These are phyloP conservation scores for Leptinotarsa peninsularis DNA, from an alignment of 2,888 invertebrate genomes.

Conservation along the genomic window DNA sequence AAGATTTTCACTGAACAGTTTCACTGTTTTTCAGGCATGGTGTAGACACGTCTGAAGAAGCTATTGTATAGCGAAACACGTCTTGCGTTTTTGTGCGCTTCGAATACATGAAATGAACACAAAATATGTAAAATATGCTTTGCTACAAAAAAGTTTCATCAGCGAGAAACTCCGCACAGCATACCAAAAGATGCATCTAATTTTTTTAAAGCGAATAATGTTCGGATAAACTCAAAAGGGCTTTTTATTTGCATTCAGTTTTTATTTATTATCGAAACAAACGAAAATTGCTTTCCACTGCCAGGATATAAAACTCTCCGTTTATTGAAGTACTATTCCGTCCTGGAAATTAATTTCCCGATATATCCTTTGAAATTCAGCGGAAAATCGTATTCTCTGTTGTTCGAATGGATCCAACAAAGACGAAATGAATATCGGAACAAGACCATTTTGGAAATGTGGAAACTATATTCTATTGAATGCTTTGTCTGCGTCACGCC, in stretches of 20 bases:
- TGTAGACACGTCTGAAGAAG: no score
- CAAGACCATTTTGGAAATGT: slow-evolving; percentile 3
- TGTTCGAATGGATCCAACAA: slow-evolving; percentile 9
- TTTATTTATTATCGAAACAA: slow-evolving; percentile 4
- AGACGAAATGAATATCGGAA: slow-evolving; percentile 8
- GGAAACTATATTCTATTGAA: not conserved
- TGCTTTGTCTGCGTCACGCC: not conserved
- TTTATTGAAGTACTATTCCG: slow-evolving; percentile 4
- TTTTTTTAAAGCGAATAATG: not conserved
- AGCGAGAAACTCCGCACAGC: no score
- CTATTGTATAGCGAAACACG: no score
- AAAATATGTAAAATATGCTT: no score
- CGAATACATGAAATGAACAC: no score
- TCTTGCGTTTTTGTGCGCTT: no score
- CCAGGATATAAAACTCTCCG: slow-evolving; percentile 7
- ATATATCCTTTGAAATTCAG: slow-evolving; percentile 18
- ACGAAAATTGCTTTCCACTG: slow-evolving; percentile 4
- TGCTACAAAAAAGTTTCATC: no score
- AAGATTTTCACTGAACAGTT: no score
- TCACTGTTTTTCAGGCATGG: no score
- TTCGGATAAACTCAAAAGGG: not conserved
- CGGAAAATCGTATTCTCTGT: slow-evolving; percentile 5
- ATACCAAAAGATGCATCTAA: no score
- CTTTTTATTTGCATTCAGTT: not conserved
- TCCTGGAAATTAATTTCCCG: slow-evolving; percentile 12